A percentile compares a stretch with the other conserved stretches of the same genome.
phyloP scores from a whole-genome alignment of 2,797 vertebrate genomes.

The Argyrosomus regius region DNA sequence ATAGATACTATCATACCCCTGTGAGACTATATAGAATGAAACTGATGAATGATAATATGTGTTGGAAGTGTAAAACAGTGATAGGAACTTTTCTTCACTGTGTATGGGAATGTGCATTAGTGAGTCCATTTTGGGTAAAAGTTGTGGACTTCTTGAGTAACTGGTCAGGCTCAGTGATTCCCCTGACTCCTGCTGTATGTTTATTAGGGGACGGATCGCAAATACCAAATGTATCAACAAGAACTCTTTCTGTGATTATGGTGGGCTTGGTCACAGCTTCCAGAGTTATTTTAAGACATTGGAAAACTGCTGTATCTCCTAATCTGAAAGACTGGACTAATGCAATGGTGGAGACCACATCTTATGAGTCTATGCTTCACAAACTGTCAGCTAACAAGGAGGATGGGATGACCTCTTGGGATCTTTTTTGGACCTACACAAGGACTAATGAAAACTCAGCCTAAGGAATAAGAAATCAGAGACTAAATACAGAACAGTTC shows the following conservation, averaged over 20 bases:
- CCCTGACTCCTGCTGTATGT: too few species aligned
- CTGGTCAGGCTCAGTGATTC: too few species aligned
- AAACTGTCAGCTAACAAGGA: not conserved
- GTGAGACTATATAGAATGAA: too few species aligned
- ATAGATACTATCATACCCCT: too few species aligned
- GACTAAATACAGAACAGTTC: not conserved
- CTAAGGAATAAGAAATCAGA: not conserved
- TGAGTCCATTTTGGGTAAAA: too few species aligned
- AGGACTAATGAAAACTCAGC: too few species aligned
- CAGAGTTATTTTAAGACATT: not conserved
- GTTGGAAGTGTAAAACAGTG: too few species aligned
- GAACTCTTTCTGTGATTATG: not conserved
- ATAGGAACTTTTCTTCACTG: too few species aligned
- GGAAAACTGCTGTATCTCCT: not conserved
- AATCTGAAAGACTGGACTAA: not conserved
- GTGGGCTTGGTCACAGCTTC: not conserved
- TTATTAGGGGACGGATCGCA: too few species aligned
- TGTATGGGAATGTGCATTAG: too few species aligned
- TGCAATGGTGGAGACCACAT: not conserved
- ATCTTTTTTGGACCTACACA: not conserved
- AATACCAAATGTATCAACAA: not conserved
- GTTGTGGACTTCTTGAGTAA: too few species aligned
- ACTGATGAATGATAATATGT: too few species aligned
- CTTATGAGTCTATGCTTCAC: not conserved
- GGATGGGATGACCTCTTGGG: not conserved